phyloP scores from a whole-genome alignment of 2,888 invertebrate species.

The Cetonia aurata region DNA sequence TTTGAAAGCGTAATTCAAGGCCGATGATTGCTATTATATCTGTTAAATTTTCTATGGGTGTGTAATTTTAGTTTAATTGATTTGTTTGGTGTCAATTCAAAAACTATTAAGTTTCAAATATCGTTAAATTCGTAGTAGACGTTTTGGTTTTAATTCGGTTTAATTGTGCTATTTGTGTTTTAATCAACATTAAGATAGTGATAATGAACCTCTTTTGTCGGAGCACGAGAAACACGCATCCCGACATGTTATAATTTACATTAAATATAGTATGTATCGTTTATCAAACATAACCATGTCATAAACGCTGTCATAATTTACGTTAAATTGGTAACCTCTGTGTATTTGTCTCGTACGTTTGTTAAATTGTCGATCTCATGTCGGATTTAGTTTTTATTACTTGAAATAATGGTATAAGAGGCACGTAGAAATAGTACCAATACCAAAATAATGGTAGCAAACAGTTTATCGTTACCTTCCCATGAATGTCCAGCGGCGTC shows the following conservation, averaged over 20 bases:
- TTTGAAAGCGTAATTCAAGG: constrained; percentile 14
- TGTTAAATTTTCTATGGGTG: too few relatives aligned
- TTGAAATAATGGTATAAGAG: constrained; percentile 18
- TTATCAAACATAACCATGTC: neutral
- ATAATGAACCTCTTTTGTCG: too few relatives aligned
- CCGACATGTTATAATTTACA: too few relatives aligned
- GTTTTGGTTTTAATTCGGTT: too few relatives aligned
- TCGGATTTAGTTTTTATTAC: constrained; percentile 32
- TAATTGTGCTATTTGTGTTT: too few relatives aligned
- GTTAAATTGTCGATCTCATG: constrained; percentile 13
- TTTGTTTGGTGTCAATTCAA: too few relatives aligned
- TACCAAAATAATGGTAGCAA: constrained; percentile 35
- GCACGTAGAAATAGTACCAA: constrained; percentile 4
- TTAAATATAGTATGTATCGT: too few relatives aligned
- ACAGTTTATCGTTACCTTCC: constrained; percentile 36
- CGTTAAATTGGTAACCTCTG: constrained; percentile 18
- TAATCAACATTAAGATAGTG: too few relatives aligned
- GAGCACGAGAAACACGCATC: too few relatives aligned
- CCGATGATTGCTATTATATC: neutral
- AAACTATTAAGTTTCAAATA: too few relatives aligned
- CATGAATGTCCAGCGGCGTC: constrained; percentile 40
- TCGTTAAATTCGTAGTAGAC: too few relatives aligned
- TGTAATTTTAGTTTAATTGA: too few relatives aligned
- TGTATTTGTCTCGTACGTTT: constrained; percentile 16
- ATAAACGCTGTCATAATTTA: constrained; percentile 19